Conservation (phyloP, 2,888 invertebrate species). For the Lomographa bimaculata region DNA sequence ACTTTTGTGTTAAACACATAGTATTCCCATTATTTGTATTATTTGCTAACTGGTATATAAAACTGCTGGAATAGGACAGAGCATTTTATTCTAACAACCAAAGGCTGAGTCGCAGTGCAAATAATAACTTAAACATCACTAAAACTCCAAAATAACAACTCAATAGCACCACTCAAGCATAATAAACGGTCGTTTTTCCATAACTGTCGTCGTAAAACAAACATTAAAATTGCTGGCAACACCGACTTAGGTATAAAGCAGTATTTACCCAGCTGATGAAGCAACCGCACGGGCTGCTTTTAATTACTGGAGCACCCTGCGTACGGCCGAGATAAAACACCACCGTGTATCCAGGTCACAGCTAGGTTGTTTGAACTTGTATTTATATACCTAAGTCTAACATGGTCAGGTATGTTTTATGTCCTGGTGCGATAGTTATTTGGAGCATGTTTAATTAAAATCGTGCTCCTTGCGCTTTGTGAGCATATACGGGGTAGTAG, state of each 20-base stretch:
- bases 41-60: no score
- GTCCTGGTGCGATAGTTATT: slow-evolving; percentile 19
- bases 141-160: slow-evolving; percentile 2
- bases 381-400: slow-evolving; percentile 7
- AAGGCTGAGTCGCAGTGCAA: no score
- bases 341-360: slow-evolving; percentile 49
- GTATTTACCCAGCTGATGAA: slow-evolving; percentile 43
- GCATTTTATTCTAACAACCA: no score
- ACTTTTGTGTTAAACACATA: no score
- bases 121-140: no score
- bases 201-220: slow-evolving; percentile 19
- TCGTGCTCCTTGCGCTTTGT: slow-evolving; percentile 3
- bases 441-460: slow-evolving; percentile 24
- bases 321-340: slow-evolving; percentile 47
- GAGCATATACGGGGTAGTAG: background rate
- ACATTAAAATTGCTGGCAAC: slow-evolving; percentile 17
- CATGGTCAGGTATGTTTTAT: slow-evolving; percentile 7
- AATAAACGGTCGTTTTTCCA: slow-evolving; percentile 12
- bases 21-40: no score
- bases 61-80: no score
- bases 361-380: background rate
- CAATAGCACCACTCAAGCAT: slow-evolving; percentile 5
- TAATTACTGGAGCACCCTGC: slow-evolving; percentile 49
- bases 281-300: slow-evolving; percentile 43
- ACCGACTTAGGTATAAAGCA: slow-evolving; percentile 13